Base-by-base conservation (phyloP, 1,140 invertebrate genomes). In the Brachionus paranguensis region DNA sequence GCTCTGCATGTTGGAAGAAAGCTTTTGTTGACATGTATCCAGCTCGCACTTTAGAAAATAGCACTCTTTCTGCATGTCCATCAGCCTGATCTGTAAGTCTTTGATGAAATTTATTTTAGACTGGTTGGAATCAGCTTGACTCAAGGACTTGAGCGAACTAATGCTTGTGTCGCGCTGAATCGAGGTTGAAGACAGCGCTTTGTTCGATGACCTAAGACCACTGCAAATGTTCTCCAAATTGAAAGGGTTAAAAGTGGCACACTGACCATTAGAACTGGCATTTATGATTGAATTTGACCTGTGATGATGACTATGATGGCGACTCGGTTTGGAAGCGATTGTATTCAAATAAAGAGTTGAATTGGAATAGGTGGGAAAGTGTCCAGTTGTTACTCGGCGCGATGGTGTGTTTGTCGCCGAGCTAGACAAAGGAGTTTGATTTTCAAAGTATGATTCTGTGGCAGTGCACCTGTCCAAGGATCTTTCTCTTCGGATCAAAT, bases 1-100 rank as follows among this genome's bases (percentile, higher is more conserved):
- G 89, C 95, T 96, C 90, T 98, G 96, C 96, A 99, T 99, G 87
- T 94, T 96, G 87, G 96, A 98, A 87, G 95, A 96, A 85, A 99
- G 91, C 90, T 99, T 81, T 81, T 81, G 78, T 20, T 81, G 78
- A 41, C 20, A 27, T 17, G 24, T 68, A 5, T 81, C 78, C 11
- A 81, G 24, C 24, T 81, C 78, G 33, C 78, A 81, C 64, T 37
- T 24, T n/a, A 81, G 41, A 64, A 55, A 81, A 47, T 64, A 81
- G 37, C n/a, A 64, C 64, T 81, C 78, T 29, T 81, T 81, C 41
- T 81, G 78, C 50, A 37, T 81, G 29, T 81, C 78, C 78, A 81
- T 81, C 14, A 81, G 41, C 8, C 78, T 27, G 10, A 81, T 81
- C 41, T 81, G 78, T 43, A 81, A 47, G 20, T 81, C 78, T 60